Base-by-base conservation (phyloP, 2,888 invertebrate genomes). In the Oxycera nigricornis region DNA sequence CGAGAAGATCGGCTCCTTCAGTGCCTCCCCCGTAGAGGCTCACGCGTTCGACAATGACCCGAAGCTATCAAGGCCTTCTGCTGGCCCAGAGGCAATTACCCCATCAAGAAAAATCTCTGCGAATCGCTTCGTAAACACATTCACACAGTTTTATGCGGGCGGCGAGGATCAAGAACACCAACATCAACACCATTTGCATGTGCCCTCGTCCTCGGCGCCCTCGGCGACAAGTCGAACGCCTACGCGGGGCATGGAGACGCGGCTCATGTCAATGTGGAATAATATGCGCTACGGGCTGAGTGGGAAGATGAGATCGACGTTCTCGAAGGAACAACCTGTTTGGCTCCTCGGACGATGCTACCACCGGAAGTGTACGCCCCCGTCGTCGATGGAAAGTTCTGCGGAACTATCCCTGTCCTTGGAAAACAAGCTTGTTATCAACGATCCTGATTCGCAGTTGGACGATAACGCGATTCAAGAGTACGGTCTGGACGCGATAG, bases 221-320 rank as follows among this genome's bases (percentile, higher is more conserved):
- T 78, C 82, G 79, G 79, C 82, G 39, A 80, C 82, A 72, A 79
- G 79, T 80, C 79, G 86, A 77, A 82, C 82, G 77, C 81, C 86
- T 78, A 81, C 82, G 80, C 83, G 90, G 80, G 94, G 91, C 87
- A 90, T 95, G 78, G 95, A 95, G 84, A 92, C 93, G 28, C 91
- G 92, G 77, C 84, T 96, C 70, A 85, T 94, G 81, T 94, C 94
- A 50, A 93, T 95, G 90, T 95, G 95, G 95, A 95, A 95, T 84
- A 95, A 95, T 85, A 91, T 96, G 75, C 95, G 94, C 87, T 95
- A 94, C 86, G 95, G 92, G 87, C 94, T 93, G 92, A 90, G 91
- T 72, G 90, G 92, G 0, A 95, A 95, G 85, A 86, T 94, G 77
- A 90, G 90, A 79, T 90, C 92, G 1, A 90, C 89, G 80, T 91